These are phyloP conservation scores for Drosophila vallismaia DNA, from an alignment of 2,888 invertebrate species.

Conservation along the genomic window DNA sequence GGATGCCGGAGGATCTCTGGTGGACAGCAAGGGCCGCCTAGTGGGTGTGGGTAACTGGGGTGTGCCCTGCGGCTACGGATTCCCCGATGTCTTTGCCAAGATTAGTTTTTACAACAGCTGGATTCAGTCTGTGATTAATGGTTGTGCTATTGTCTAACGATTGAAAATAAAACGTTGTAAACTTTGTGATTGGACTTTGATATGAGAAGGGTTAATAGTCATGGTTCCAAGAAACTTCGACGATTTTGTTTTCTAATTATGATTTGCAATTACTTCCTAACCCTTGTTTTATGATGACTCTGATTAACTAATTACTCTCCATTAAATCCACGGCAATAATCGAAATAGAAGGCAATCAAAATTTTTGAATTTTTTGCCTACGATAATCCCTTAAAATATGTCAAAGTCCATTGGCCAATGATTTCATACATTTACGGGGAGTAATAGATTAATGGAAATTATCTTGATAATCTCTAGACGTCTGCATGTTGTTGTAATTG, in stretches of 20 bases:
- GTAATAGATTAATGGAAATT: constrained; percentile 24
- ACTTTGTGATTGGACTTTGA: constrained; percentile 11
- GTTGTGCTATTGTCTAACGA: constrained; percentile 54
- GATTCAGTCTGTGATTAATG: constrained; percentile 77
- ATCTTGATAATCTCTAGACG: constrained; percentile 53
- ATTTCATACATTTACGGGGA: constrained; percentile 7
- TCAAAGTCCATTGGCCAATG: constrained; percentile 26
- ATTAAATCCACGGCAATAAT: neutral
- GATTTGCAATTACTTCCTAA: neutral
- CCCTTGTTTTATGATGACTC: neutral
- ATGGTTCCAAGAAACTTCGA: neutral
- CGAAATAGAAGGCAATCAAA: neutral
- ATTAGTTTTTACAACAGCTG: constrained; percentile 79
- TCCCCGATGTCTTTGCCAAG: constrained; percentile 81
- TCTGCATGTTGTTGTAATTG: constrained; percentile 47
- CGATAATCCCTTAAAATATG: neutral
- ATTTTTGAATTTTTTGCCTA: neutral
- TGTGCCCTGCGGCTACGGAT: constrained; percentile 80
- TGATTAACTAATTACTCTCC: neutral
- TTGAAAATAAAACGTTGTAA: constrained; percentile 1
- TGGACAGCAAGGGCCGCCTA: constrained; percentile 70
- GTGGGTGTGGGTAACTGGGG: constrained; percentile 83
- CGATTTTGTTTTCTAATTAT: neutral
- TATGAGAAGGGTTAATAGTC: neutral
- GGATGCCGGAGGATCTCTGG: constrained; percentile 81